Evolutionary conservation across 2,797 vertebrate species (phyloP), one percentile per base, ranked within the genome.

Genomic region (Pseudomugil gertrudae): DNA sequence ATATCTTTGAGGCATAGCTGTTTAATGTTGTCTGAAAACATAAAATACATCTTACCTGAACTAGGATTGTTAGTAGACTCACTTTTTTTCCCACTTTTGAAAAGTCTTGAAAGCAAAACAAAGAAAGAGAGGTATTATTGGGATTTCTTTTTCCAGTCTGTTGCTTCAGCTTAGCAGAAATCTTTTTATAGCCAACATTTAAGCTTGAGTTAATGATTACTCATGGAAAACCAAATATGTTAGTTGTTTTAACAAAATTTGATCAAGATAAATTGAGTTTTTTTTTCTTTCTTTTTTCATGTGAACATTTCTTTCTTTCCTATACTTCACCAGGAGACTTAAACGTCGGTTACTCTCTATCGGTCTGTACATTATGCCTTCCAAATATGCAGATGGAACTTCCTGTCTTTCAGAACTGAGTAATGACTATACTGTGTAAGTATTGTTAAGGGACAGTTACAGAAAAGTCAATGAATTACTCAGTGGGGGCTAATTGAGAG

Each of bases 401-500:
- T 35, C 19, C 63, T 58, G 67, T 83, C 78, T 84, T 45, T 63
- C 78, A 80, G 54, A 84, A 84, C 69, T 87, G 89, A 88, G 68
- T 87, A 87, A 92, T 90, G 90, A 92, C 78, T 85, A 89, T 76
- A 80, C 73, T 65, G 80, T 72, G 78, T 85, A 89, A 87, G 87
- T 89, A 89, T 84, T 91, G 90, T 90, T 91, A 84, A 84, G 86
- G 84, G 88, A 87, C 85, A 90, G 83, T 88, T 90, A 85, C 82
- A 87, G 84, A 80, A 89, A 90, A 84, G 79, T 78, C 89, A 91
- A 90, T 93, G 87, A 92, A 91, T 89, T 87, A 89, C 90, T 89
- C 92, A 92, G 90, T 84, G 63, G 92, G 92, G 86, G 90, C 86
- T 94, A 93, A 92, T 92, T 92, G 87, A 88, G 82, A 87, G 81